Conservation (phyloP, 2,888 invertebrate species). For the Boloria euphrosyne region DNA sequence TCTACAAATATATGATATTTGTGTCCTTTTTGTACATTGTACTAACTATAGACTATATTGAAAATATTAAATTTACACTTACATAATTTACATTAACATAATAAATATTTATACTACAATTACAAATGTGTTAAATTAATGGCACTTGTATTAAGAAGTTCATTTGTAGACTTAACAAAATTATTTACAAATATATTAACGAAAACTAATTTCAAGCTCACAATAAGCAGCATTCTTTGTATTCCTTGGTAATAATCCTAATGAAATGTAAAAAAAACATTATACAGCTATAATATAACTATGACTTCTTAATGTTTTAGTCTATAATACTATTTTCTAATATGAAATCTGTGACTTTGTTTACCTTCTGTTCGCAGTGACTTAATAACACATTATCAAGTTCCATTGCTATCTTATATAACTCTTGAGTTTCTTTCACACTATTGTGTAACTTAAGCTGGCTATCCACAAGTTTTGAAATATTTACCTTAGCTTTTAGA, state of each 20-base stretch:
- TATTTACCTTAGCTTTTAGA: constrained; percentile 65
- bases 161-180: background rate
- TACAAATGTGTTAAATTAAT: background rate
- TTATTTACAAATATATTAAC: constrained; percentile 4
- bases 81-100: too few species aligned
- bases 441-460: constrained; percentile 64
- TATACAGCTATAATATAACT: constrained; percentile 2
- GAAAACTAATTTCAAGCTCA: too few species aligned
- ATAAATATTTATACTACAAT: background rate
- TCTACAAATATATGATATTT: too few species aligned
- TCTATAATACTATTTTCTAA: constrained; percentile 66
- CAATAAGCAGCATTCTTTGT: too few species aligned
- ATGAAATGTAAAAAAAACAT: constrained; percentile 4
- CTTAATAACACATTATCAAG: constrained; percentile 61
- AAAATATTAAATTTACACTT: too few species aligned
- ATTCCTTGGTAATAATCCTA: too few species aligned
- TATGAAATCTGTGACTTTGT: constrained; percentile 63
- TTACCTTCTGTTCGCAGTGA: constrained; percentile 57
- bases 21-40: too few species aligned
- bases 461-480: constrained; percentile 62
- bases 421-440: constrained; percentile 54
- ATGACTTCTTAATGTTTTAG: constrained; percentile 21
- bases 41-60: too few species aligned
- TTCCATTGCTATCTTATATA: constrained; percentile 55
- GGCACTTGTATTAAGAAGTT: background rate